These are phyloP conservation scores for Eristalis pertinax DNA, from an alignment of 2,888 invertebrate genomes.

Conservation along the genomic window DNA sequence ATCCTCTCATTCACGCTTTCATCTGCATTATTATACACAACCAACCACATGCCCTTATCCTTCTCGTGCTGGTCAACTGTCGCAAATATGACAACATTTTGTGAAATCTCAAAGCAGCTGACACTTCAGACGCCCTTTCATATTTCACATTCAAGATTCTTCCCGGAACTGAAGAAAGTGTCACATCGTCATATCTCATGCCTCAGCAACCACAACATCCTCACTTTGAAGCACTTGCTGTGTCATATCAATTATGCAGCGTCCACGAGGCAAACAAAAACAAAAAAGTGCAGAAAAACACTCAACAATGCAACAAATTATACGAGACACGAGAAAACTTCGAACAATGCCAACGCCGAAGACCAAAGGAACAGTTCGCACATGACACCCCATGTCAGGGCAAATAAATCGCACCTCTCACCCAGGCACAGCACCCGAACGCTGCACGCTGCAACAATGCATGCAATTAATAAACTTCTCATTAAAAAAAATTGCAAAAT, in stretches of 20 bases:
- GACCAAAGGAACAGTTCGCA: slow-evolving; percentile 39
- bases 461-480: slow-evolving; percentile 68
- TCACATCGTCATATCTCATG: slow-evolving; percentile 51
- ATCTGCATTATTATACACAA: not conserved
- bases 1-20: not conserved
- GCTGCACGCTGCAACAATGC: slow-evolving; percentile 42
- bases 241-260: slow-evolving; percentile 47
- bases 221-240: slow-evolving; percentile 49
- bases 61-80: not conserved
- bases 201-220: slow-evolving; percentile 7
- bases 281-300: not conserved
- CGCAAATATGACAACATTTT: not conserved
- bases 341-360: slow-evolving; percentile 56
- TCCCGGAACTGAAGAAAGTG: slow-evolving; percentile 34
- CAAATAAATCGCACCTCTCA: slow-evolving; percentile 68
- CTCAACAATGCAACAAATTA: slow-evolving; percentile 63
- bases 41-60: not conserved
- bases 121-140: slow-evolving; percentile 3
- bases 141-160: not conserved
- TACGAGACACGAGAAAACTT: slow-evolving; percentile 59
- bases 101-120: not conserved
- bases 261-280: slow-evolving; percentile 5
- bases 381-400: slow-evolving; percentile 62
- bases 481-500: slow-evolving; percentile 66
- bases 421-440: slow-evolving; percentile 37